phyloP scores from a whole-genome alignment of 2,113 vertebrate genomes.

The Mirza zaza region DNA sequence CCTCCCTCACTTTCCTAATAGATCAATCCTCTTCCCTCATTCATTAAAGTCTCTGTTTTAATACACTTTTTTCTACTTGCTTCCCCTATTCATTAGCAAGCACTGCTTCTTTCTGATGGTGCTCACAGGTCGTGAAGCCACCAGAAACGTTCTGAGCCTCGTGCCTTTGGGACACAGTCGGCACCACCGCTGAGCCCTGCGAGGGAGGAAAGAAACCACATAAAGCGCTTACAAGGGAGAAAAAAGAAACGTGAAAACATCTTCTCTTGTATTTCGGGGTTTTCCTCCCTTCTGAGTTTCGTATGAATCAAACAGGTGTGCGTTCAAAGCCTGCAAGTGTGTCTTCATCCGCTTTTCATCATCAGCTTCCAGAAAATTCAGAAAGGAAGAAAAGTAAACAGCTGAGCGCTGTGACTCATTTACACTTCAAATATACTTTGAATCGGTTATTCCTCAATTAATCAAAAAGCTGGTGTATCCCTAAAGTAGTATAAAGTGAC shows the following conservation, averaged over 20 bases:
- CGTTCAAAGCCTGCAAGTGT: constrained; percentile 61
- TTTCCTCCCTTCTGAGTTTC: constrained; percentile 30
- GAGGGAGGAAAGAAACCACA: not conserved
- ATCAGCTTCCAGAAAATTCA: constrained; percentile 83
- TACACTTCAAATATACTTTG: constrained; percentile 91
- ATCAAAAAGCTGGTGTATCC: constrained; percentile 90
- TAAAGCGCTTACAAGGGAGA: not conserved
- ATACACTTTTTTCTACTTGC: not conserved
- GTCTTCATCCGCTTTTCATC: constrained; percentile 80
- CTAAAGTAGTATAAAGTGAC: constrained; percentile 92
- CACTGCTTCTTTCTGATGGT: not conserved
- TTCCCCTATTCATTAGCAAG: not conserved
- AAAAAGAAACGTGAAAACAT: not conserved
- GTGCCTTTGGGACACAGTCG: not conserved
- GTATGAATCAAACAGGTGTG: constrained; percentile 79
- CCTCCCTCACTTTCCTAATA: not conserved
- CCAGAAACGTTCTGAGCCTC: not conserved
- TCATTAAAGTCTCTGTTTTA: not conserved
- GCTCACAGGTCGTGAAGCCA: not conserved
- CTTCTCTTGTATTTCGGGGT: not conserved
- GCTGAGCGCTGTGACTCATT: constrained; percentile 87
- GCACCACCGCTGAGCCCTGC: not conserved
- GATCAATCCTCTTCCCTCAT: not conserved
- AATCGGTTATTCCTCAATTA: constrained; percentile 90
- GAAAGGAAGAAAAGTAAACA: constrained; percentile 86